Evolutionary conservation across 1,140 invertebrate species (phyloP).

Genomic region (Calycopis cecrops): DNA sequence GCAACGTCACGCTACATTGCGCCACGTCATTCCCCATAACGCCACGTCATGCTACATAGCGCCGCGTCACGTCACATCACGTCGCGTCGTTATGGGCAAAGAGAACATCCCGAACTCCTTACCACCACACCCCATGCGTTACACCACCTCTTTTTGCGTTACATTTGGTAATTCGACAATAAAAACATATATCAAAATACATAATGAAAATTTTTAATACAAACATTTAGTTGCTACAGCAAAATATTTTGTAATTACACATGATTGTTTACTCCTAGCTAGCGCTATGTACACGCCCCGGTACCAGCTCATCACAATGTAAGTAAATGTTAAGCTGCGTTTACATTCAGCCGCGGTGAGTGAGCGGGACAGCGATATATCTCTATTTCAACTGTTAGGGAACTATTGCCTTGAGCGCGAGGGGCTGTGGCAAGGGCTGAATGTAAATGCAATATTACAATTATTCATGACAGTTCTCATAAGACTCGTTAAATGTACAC

Average conservation of each 20-base stretch:
- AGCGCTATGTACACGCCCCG: slow-evolving; percentile 17
- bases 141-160: slow-evolving; percentile 26
- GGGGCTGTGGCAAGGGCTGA: too few relatives aligned
- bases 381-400: too few relatives aligned
- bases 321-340: slow-evolving; percentile 6
- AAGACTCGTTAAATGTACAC: too few relatives aligned
- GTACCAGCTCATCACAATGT: background rate
- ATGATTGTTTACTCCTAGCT: slow-evolving; percentile 16
- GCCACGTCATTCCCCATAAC: too few relatives aligned
- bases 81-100: background rate
- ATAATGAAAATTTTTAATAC: slow-evolving; percentile 11
- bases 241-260: slow-evolving; percentile 16
- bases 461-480: too few relatives aligned
- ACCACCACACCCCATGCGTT: background rate
- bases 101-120: background rate
- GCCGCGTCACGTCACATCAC: background rate
- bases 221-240: slow-evolving; percentile 9
- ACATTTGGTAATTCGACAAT: slow-evolving; percentile 61
- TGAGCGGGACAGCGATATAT: too few relatives aligned
- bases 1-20: background rate
- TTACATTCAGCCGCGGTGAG: too few relatives aligned
- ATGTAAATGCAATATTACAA: too few relatives aligned
- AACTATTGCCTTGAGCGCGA: too few relatives aligned
- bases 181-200: slow-evolving; percentile 33
- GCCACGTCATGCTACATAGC: background rate